Evolutionary conservation across 2,113 vertebrate species (phyloP).

Genomic region (Paramisgurnus dabryanus): DNA sequence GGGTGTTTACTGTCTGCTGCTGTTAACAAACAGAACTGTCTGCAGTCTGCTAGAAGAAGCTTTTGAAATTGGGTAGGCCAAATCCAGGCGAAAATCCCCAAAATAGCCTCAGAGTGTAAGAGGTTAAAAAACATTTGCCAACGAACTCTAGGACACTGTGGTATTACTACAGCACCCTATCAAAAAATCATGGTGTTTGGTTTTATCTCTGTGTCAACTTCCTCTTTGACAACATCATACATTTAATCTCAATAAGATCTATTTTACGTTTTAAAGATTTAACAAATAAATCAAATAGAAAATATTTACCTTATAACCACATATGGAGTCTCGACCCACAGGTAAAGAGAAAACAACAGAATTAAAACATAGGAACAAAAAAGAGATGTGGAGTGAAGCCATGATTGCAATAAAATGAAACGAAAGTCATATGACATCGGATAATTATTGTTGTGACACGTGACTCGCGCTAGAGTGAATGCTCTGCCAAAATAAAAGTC

Average conservation of each 20-base stretch:
- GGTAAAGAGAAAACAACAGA: slow-evolving; percentile 18
- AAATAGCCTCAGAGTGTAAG: no score
- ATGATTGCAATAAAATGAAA: neutral
- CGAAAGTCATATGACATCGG: neutral
- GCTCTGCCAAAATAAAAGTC: slow-evolving; percentile 24
- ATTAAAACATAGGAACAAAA: neutral
- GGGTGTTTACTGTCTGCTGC: no score
- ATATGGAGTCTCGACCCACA: slow-evolving; percentile 15
- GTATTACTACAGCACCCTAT: neutral
- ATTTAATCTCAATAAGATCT: neutral
- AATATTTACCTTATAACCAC: slow-evolving; percentile 23
- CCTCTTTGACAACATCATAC: neutral
- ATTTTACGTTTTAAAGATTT: neutral
- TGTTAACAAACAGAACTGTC: no score
- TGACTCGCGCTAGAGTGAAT: neutral
- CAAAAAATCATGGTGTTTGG: neutral
- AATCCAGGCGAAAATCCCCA: no score
- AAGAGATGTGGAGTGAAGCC: neutral
- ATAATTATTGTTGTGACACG: neutral
- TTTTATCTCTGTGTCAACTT: neutral
- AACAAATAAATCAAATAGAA: neutral
- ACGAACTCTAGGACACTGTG: no score
- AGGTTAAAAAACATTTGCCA: no score
- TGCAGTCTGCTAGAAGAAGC: no score
- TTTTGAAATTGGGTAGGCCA: no score